Evolutionary conservation across 2,888 invertebrate species (phyloP).

Genomic region (Caprella mutica): DNA sequence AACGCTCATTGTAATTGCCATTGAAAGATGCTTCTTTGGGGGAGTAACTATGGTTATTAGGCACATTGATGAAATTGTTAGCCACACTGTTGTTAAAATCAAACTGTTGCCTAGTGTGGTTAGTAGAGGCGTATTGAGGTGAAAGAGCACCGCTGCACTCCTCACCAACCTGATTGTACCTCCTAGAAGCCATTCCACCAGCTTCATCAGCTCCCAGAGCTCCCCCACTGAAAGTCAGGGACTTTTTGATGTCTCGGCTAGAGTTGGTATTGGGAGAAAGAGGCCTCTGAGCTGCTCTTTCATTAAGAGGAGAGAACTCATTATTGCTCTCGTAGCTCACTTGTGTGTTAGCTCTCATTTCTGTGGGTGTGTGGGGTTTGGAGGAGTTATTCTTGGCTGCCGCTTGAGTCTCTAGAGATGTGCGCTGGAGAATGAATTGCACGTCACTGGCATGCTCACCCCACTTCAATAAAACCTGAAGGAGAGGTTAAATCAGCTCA

Average conservation of each 20-base stretch:
- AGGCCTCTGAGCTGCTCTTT: neutral
- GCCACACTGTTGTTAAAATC: too few species aligned
- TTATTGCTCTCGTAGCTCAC: too few species aligned
- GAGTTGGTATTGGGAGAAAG: neutral
- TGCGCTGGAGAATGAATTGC: conserved; percentile 80
- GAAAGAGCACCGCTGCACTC: neutral
- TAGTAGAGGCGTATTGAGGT: neutral
- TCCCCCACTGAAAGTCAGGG: conserved; percentile 49
- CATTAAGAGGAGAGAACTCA: neutral
- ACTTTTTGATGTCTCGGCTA: conserved; percentile 50
- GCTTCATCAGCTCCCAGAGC: too few species aligned
- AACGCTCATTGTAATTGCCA: too few species aligned
- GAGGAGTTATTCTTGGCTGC: conserved; percentile 19
- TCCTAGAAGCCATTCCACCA: conserved; percentile 35
- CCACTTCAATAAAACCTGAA: conserved; percentile 82
- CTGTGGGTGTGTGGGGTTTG: neutral
- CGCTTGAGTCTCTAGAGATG: conserved; percentile 46
- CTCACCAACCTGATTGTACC: conserved; percentile 2
- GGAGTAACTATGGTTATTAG: neutral
- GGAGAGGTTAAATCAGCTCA: too few species aligned
- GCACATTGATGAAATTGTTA: too few species aligned
- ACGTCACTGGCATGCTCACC: conserved; percentile 96
- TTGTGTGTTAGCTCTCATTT: too few species aligned
- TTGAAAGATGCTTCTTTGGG: conserved; percentile 1
- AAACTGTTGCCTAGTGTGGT: too few species aligned